These are phyloP conservation scores for Cancer borealis DNA, from an alignment of 2,888 invertebrate genomes.

Conservation along the genomic window DNA sequence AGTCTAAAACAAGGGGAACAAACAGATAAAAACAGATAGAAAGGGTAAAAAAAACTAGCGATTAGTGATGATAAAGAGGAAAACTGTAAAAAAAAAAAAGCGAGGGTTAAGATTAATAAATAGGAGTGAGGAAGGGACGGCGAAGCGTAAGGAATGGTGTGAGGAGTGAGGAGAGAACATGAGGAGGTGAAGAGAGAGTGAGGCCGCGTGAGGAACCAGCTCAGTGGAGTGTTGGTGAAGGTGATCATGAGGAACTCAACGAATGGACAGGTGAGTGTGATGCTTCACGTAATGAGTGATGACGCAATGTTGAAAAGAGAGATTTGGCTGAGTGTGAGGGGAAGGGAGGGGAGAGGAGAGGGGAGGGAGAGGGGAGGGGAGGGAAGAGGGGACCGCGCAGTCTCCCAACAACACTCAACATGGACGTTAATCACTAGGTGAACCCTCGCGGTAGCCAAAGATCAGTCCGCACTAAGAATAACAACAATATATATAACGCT, in stretches of 20 bases:
- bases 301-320: not conserved
- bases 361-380: not conserved
- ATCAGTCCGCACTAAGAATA: slow-evolving; percentile 70
- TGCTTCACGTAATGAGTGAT: not conserved
- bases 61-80: not conserved
- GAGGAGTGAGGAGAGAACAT: not conserved
- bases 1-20: too few species aligned
- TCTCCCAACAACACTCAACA: slow-evolving; percentile 62
- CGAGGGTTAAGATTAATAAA: not conserved
- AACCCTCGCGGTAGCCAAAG: slow-evolving; percentile 70
- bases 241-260: not conserved
- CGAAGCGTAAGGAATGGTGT: not conserved
- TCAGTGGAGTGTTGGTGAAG: not conserved
- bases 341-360: not conserved
- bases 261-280: not conserved
- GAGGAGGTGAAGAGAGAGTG: not conserved
- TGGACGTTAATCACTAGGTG: slow-evolving; percentile 73
- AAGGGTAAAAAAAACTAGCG: not conserved
- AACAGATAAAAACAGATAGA: not conserved
- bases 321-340: not conserved
- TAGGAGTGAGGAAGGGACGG: not conserved
- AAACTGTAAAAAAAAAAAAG: not conserved
- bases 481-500: slow-evolving; percentile 74
- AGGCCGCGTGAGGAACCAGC: not conserved
- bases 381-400: slow-evolving; percentile 48